Percentiles rank a stretch among this genome's conserved stretches.
These are phyloP conservation scores for Acrocephalus kingi DNA, from an alignment of 2,113 vertebrate species.

Conservation along the genomic window DNA sequence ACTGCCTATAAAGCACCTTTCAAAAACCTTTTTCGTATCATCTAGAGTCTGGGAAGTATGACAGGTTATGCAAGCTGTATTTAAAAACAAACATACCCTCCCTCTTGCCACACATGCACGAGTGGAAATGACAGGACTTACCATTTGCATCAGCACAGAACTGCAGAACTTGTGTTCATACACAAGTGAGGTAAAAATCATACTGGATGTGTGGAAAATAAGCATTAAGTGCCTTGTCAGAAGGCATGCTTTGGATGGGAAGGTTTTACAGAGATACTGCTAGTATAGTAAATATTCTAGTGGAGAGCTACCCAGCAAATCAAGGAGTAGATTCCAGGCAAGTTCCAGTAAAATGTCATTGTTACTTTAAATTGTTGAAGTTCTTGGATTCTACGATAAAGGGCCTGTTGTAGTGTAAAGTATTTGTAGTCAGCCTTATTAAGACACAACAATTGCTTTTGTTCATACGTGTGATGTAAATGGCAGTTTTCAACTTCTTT, in stretches of 20 bases:
- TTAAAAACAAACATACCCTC: slow-evolving; percentile 26
- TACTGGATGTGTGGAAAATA: background rate
- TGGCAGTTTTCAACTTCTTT: background rate
- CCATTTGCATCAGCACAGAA: background rate
- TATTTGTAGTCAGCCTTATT: background rate
- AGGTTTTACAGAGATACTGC: background rate
- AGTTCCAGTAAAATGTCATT: background rate
- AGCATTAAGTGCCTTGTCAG: background rate
- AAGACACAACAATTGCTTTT: background rate
- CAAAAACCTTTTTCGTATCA: background rate
- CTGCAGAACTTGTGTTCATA: background rate
- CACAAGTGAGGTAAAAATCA: background rate
- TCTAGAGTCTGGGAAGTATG: background rate
- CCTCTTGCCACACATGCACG: background rate
- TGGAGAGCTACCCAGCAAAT: background rate
- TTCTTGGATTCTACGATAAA: background rate
- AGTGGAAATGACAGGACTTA: background rate
- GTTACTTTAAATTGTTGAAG: background rate
- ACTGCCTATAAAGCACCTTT: background rate
- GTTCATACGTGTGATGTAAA: background rate
- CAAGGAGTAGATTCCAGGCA: background rate
- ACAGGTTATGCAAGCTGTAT: background rate
- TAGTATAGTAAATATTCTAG: background rate
- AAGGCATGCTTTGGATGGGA: background rate
- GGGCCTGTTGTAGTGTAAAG: background rate